Conservation (phyloP, 2,113 vertebrate genomes). For the Collichthys lucidus region DNA sequence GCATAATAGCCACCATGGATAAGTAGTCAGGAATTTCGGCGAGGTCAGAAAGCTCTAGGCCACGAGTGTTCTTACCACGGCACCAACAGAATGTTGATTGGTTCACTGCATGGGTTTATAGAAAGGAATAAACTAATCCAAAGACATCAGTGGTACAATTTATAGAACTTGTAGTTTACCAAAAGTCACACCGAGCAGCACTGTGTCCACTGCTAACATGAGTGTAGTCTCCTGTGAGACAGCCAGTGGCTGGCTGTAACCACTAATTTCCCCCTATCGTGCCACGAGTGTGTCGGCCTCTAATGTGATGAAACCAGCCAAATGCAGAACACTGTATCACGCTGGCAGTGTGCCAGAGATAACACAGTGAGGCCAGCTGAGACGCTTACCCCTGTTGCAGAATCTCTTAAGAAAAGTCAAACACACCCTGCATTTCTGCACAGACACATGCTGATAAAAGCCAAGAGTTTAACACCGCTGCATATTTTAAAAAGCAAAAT, state of each 20-base stretch:
- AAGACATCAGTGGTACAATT: background rate
- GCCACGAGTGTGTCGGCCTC: conserved; percentile 58
- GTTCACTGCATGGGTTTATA: background rate
- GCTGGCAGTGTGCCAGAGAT: conserved; percentile 75
- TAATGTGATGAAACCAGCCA: conserved; percentile 74
- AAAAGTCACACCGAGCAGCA: conserved; percentile 36
- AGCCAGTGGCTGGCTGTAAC: conserved; percentile 51
- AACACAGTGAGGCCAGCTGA: conserved; percentile 67
- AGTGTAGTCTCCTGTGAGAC: conserved; percentile 54
- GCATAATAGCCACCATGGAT: conserved; percentile 10
- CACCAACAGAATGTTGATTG: conserved; percentile 1
- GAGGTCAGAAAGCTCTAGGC: background rate
- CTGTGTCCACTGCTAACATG: conserved; percentile 39
- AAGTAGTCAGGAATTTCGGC: background rate
- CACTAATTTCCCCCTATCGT: conserved; percentile 70
- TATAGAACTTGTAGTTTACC: conserved; percentile 21
- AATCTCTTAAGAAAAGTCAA: conserved; percentile 72
- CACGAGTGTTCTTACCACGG: background rate
- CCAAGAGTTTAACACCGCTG: conserved; percentile 56
- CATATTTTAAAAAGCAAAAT: conserved; percentile 62
- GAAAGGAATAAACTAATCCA: conserved; percentile 24
- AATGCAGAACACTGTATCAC: conserved; percentile 70
- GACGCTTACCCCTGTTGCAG: conserved; percentile 58
- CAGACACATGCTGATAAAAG: conserved; percentile 62
- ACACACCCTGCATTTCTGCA: conserved; percentile 60